Evolutionary conservation across 92 coral and sea anemone genomes (phyloP).

Genomic region (Blastomussa wellsi): DNA sequence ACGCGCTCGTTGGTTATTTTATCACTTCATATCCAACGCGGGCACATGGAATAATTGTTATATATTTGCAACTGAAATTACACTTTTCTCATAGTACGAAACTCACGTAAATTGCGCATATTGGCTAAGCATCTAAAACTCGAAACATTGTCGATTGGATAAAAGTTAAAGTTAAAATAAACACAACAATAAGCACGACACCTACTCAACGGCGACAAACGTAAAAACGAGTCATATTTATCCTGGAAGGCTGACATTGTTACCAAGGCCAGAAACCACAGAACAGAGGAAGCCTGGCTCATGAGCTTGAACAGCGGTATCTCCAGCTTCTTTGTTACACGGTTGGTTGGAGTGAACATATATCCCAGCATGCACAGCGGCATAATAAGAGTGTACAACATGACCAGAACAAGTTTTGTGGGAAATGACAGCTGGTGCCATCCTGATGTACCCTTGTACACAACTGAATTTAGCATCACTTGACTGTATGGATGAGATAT

Average conservation of each 20-base stretch:
- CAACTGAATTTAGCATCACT: slow-evolving; percentile 74
- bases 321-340: slow-evolving; percentile 57
- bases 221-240: slow-evolving; percentile 53
- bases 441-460: slow-evolving; percentile 56
- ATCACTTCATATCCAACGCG: no score
- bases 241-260: slow-evolving; percentile 78
- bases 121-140: no score
- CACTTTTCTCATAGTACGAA: no score
- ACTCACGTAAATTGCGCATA: no score
- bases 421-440: slow-evolving; percentile 44
- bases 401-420: slow-evolving; percentile 37
- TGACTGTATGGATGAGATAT: slow-evolving; percentile 93
- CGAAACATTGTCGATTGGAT: no score
- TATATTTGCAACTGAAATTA: no score
- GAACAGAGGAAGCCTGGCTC: slow-evolving; percentile 71
- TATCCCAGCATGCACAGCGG: slow-evolving; percentile 69
- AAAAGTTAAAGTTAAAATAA: not conserved
- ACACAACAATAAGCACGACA: not conserved
- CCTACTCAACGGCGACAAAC: slow-evolving; percentile 52
- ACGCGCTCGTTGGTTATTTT: no score
- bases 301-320: slow-evolving; percentile 76
- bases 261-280: slow-evolving; percentile 74
- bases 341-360: slow-evolving; percentile 56
- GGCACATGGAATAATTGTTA: no score
- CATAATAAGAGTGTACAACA: slow-evolving; percentile 68